Evolutionary conservation across 2,113 vertebrate genomes (phyloP), one percentile per base, ranked within the genome.

Genomic region (Periophthalmus modestus): DNA sequence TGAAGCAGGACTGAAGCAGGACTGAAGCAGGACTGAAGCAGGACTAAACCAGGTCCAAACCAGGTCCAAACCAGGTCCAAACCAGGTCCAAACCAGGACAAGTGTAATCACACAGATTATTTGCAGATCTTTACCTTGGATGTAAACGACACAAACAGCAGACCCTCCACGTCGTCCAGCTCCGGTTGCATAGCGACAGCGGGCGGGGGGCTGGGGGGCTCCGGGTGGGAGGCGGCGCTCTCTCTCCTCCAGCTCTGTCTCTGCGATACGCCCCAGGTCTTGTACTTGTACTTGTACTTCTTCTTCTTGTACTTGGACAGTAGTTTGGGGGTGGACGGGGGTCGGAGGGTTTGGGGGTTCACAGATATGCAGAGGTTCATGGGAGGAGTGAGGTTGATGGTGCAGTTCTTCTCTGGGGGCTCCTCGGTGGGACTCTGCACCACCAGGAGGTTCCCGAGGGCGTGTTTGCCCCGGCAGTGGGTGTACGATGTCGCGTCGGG

Each of bases 141-240:
- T 80, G 92, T 92, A 91, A 98, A 97, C 24, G 97, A 97, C 73
- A 96, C 95, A 92, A 98, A 98, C 63, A 97, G 93, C 87, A 98
- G 92, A 82, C 96, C 97, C 16, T 98, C 97, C 19, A 99, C 95
- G 70, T 97, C 95, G 86, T 98, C 97, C 84, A 97, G 92, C 87
- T 97, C 96, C 0, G 96, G 96, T 68, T 96, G 95, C 85, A 95
- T 91, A 82, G 94, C 81, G 88, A 91, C 86, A 88, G 86, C 89
- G 24, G 81, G n/a, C 55, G 91, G 63, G n/a, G 92, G 87, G 69
- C 52, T 85, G 83, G 5, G 67, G n/a, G 61, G 85, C 85, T n/a
- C n/a, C 0, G 80, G 54, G 66, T 82, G 62, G 61, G 80, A 39
- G 46, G 68, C 23, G 0, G 72, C 23, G 0, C 71, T 33, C 5